A percentile compares a stretch with the other conserved stretches of the same genome.
Evolutionary conservation across 2,888 invertebrate genomes (phyloP).

Genomic region (Piscicola geometra): DNA sequence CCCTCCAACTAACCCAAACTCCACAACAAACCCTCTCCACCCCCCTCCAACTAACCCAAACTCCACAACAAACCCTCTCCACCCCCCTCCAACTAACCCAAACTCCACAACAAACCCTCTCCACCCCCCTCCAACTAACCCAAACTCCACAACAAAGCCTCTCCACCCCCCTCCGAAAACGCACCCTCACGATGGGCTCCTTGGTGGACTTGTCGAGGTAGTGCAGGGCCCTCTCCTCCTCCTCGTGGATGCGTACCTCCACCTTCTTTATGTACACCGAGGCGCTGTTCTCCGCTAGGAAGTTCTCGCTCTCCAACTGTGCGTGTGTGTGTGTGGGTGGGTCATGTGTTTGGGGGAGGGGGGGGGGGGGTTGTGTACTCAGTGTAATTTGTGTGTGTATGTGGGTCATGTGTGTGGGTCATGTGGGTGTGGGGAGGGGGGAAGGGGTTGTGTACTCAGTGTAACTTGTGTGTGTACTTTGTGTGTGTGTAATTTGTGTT

Average conservation of each 20-base stretch:
- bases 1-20: too few relatives aligned
- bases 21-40: too few relatives aligned
- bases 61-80: not conserved
- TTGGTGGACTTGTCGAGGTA: slow-evolving; percentile 97
- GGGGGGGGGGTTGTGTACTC: not conserved
- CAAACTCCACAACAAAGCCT: too few relatives aligned
- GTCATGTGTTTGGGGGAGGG: too few relatives aligned
- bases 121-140: too few relatives aligned
- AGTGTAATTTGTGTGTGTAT: too few relatives aligned
- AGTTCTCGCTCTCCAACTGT: slow-evolving; percentile 85
- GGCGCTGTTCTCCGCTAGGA: slow-evolving; percentile 94
- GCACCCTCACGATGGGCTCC: slow-evolving; percentile 80
- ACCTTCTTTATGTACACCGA: slow-evolving; percentile 98
- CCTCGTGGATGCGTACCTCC: slow-evolving; percentile 91
- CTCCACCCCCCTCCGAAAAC: not conserved
- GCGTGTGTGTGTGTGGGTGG: not conserved
- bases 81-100: too few relatives aligned
- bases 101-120: not conserved
- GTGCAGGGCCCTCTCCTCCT: slow-evolving; percentile 92
- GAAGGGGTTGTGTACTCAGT: too few relatives aligned
- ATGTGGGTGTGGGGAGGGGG: too few relatives aligned
- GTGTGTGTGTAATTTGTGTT: not conserved
- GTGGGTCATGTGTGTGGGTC: too few relatives aligned
- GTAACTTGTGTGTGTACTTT: too few relatives aligned
- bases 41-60: too few relatives aligned